phyloP scores from a whole-genome alignment of 1,140 invertebrate species.

The Diorhabda sublineata region DNA sequence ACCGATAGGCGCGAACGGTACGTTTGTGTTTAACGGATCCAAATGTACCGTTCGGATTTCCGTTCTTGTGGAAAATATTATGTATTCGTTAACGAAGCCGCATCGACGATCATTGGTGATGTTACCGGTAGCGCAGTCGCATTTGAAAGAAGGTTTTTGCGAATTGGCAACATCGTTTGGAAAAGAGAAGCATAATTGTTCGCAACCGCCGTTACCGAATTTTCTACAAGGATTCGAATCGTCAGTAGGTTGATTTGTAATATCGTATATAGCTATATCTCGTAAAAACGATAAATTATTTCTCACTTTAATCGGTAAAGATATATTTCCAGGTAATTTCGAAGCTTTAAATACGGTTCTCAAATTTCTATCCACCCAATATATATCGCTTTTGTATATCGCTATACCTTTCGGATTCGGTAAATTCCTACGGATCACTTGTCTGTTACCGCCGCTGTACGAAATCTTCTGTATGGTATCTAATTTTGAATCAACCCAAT shows the following conservation, averaged over 20 bases:
- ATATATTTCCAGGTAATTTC: slow-evolving; percentile 68
- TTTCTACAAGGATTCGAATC: slow-evolving; percentile 73
- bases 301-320: slow-evolving; percentile 64
- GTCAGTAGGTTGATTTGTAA: slow-evolving; percentile 77
- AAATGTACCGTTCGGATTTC: slow-evolving; percentile 85
- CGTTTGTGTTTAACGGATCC: slow-evolving; percentile 71
- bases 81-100: slow-evolving; percentile 76
- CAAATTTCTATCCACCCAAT: slow-evolving; percentile 95
- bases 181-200: slow-evolving; percentile 93
- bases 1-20: slow-evolving; percentile 80
- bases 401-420: slow-evolving; percentile 95
- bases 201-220: slow-evolving; percentile 77
- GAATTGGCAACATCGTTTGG: slow-evolving; percentile 54
- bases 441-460: slow-evolving; percentile 72
- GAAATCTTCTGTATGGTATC: slow-evolving; percentile 90
- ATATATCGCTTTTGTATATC: slow-evolving; percentile 77
- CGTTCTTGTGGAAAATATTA: slow-evolving; percentile 87
- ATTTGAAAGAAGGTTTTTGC: slow-evolving; percentile 53
- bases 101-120: slow-evolving; percentile 66
- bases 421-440: slow-evolving; percentile 80
- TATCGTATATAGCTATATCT: slow-evolving; percentile 88
- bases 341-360: slow-evolving; percentile 82
- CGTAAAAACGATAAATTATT: slow-evolving; percentile 79
- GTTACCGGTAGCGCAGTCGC: slow-evolving; percentile 88
- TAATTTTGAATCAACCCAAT: slow-evolving; percentile 93